These are phyloP conservation scores for Rissa tridactyla DNA, from an alignment of 2,113 vertebrate species.

Conservation along the genomic window DNA sequence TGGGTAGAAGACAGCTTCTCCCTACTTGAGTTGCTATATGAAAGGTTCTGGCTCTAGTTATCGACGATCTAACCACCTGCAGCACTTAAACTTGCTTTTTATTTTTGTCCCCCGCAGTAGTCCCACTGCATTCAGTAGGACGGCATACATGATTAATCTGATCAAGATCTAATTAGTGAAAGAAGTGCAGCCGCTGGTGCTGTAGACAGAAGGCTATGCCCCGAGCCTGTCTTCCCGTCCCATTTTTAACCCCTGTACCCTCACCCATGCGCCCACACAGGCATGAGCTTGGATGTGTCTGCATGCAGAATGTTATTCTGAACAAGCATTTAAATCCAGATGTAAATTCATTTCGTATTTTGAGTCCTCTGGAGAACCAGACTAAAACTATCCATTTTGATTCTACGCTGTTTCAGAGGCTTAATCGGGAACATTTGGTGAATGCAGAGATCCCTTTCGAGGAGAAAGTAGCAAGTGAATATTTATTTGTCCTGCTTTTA, in stretches of 20 bases:
- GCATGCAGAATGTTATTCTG: neutral
- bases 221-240: neutral
- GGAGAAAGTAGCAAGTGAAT: neutral
- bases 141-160: constrained; percentile 36
- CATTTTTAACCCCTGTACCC: neutral
- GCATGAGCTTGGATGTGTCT: neutral
- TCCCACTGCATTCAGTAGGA: constrained; percentile 18
- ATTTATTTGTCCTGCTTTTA: constrained; percentile 12
- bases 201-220: neutral
- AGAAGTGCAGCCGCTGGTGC: neutral
- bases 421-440: neutral
- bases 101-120: constrained; percentile 36
- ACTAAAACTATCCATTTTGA: neutral
- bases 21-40: constrained; percentile 9
- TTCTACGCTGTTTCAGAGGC: neutral
- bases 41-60: constrained; percentile 35
- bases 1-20: constrained; percentile 17
- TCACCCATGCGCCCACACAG: neutral
- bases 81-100: constrained; percentile 36
- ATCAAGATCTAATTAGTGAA: constrained; percentile 42
- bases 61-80: constrained; percentile 20
- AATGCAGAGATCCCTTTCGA: neutral
- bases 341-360: neutral
- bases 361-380: neutral
- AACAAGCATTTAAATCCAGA: neutral